Base-by-base conservation (phyloP, 2,113 vertebrate genomes). In the Cyprinus carpio region DNA sequence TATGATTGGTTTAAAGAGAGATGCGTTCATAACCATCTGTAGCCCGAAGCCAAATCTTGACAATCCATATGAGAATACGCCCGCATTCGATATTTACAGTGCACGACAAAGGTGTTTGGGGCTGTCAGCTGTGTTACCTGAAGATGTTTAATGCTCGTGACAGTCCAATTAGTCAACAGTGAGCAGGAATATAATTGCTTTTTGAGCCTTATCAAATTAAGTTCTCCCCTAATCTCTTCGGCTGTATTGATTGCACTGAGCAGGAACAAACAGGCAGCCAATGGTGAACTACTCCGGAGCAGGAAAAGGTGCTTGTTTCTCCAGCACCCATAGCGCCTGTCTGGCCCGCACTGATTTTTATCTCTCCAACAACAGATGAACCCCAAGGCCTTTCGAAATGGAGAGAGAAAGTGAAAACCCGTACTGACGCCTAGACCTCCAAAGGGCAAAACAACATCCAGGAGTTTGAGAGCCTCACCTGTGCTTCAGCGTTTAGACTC, bases 201-300 rank as follows among this genome's bases (percentile, higher is more conserved):
- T 91, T 88, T 88, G 64, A 92, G 87, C 78, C 87, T 94, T 93
- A 93, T 95, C 94, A 91, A 93, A 94, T 94, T 90, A 93, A 90
- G 76, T 76, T 87, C 90, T 88, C 88, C 90, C 89, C 92, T 94
- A 94, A 94, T 95, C 92, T 93, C 83, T 75, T 88, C 88, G 88
- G 89, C 88, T 89, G 88, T 92, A 94, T 94, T 93, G 94, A 95
- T 94, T 88, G 84, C 84, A 76, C 84, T 88, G 65, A 88, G 87
- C 88, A 90, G 83, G 88, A 91, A 92, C 90, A 92, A 89, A 91
- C 84, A 86, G 86, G 87, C 89, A 85, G 85, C 88, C 79, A 90
- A 89, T 88, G 89, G 84, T 86, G 87, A 89, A 83, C 37, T 85
- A 90, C 89, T 92, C 84, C 82, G 81, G 81, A 89, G 89, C 87